A percentile compares a stretch with the other conserved stretches of the same genome.
phyloP scores from a whole-genome alignment of 1,140 invertebrate genomes.

The Cephus cinctus region DNA sequence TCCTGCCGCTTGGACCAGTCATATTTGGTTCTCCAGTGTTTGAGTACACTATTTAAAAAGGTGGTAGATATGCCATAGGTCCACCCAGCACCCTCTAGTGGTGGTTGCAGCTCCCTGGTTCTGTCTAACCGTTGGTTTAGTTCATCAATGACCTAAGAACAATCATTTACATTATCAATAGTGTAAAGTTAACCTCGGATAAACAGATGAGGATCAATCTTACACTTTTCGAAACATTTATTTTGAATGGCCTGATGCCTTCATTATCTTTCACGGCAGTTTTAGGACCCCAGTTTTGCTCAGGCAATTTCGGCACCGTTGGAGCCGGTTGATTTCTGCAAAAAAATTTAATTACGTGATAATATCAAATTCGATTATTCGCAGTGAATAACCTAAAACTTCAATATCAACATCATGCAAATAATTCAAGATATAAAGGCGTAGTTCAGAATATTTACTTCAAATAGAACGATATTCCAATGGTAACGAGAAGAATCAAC shows the following conservation, averaged over 20 bases:
- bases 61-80: slow-evolving; percentile 70
- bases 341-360: neutral
- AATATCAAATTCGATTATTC: neutral
- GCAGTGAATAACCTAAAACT: neutral
- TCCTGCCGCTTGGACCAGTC: slow-evolving; percentile 67
- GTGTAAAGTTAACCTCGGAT: neutral
- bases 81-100: slow-evolving; percentile 62
- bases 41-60: slow-evolving; percentile 62
- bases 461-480: slow-evolving; percentile 8
- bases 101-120: slow-evolving; percentile 50
- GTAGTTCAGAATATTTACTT: slow-evolving; percentile 14
- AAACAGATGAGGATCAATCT: slow-evolving; percentile 2
- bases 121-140: slow-evolving; percentile 44
- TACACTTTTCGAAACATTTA: slow-evolving; percentile 48
- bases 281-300: slow-evolving; percentile 55
- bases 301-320: slow-evolving; percentile 25
- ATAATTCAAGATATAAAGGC: neutral
- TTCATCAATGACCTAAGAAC: slow-evolving; percentile 44
- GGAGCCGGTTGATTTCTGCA: neutral
- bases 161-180: slow-evolving; percentile 4
- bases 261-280: slow-evolving; percentile 38
- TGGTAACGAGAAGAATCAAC: slow-evolving; percentile 11
- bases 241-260: slow-evolving; percentile 53
- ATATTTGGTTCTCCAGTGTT: slow-evolving; percentile 74
- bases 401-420: neutral